phyloP scores from a whole-genome alignment of 2,888 invertebrate species.

The Meghimatium bilineatum region DNA sequence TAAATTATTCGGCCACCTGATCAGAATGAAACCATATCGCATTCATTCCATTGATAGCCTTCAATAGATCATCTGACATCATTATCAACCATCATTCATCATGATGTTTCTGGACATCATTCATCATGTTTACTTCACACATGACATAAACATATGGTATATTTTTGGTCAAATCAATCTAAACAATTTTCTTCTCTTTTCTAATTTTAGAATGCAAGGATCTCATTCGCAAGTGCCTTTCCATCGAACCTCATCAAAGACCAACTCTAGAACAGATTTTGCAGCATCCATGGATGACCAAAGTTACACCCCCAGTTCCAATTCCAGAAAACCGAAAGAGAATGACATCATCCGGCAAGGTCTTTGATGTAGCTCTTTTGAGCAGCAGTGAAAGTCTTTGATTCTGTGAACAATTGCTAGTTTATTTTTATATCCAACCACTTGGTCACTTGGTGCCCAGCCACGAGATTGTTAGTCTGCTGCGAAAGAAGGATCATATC shows the following conservation, averaged over 20 bases:
- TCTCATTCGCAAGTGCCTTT: slow-evolving; percentile 80
- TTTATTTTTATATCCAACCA: neutral
- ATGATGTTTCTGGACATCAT: too few relatives aligned
- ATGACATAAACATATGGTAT: too few relatives aligned
- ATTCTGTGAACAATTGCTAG: slow-evolving; percentile 37
- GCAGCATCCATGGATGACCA: slow-evolving; percentile 79
- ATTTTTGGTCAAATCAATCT: too few relatives aligned
- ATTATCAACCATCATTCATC: too few relatives aligned
- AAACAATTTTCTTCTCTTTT: neutral
- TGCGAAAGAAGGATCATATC: neutral
- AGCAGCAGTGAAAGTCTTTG: slow-evolving; percentile 70
- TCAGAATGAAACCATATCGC: too few relatives aligned
- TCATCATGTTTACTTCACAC: too few relatives aligned
- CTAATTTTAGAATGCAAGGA: slow-evolving; percentile 79
- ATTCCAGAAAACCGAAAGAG: slow-evolving; percentile 58
- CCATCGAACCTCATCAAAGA: slow-evolving; percentile 78
- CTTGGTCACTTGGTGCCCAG: neutral
- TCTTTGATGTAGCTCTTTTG: slow-evolving; percentile 63
- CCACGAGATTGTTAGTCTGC: neutral
- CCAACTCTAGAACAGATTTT: slow-evolving; percentile 79
- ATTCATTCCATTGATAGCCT: too few relatives aligned
- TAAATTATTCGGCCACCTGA: too few relatives aligned
- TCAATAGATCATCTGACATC: too few relatives aligned
- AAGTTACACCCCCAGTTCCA: slow-evolving; percentile 53
- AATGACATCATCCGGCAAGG: slow-evolving; percentile 47